Conservation (phyloP, 2,888 invertebrate genomes). For the Clusia tigrina region DNA sequence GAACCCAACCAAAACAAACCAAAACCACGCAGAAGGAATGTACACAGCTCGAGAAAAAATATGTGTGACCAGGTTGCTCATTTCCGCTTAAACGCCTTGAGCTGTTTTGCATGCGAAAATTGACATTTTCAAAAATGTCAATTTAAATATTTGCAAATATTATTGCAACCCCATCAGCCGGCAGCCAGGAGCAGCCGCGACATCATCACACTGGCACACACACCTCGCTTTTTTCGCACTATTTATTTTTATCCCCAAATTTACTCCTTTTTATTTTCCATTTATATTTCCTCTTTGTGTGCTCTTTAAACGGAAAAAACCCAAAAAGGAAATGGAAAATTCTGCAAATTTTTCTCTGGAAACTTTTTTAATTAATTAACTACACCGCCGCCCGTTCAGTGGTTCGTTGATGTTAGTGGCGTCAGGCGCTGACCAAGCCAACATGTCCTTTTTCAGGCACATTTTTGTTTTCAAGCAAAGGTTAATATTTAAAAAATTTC, state of each 20-base stretch:
- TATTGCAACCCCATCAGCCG: slow-evolving; percentile 42
- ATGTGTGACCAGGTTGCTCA: not conserved
- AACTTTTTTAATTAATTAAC: slow-evolving; percentile 42
- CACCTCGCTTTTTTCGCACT: slow-evolving; percentile 5
- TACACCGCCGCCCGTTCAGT: too few species aligned
- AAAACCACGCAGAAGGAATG: not conserved
- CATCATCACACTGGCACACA: slow-evolving; percentile 19
- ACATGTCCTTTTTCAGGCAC: not conserved
- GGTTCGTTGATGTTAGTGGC: too few species aligned
- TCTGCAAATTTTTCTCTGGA: slow-evolving; percentile 25
- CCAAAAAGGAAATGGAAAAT: slow-evolving; percentile 18
- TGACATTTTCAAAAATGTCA: slow-evolving; percentile 49
- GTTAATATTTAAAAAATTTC: slow-evolving; percentile 21
- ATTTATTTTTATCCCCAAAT: slow-evolving; percentile 9
- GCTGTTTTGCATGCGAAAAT: slow-evolving; percentile 29
- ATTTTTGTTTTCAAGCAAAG: not conserved
- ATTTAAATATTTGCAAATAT: slow-evolving; percentile 59
- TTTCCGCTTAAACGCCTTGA: slow-evolving; percentile 19
- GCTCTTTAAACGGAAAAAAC: slow-evolving; percentile 9
- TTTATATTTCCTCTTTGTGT: not conserved
- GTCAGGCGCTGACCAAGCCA: too few species aligned
- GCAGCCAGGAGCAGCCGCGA: slow-evolving; percentile 19
- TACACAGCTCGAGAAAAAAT: not conserved
- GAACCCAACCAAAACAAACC: not conserved
- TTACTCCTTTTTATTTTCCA: not conserved